phyloP scores from a whole-genome alignment of 2,113 vertebrate genomes.

The Puma concolor region DNA sequence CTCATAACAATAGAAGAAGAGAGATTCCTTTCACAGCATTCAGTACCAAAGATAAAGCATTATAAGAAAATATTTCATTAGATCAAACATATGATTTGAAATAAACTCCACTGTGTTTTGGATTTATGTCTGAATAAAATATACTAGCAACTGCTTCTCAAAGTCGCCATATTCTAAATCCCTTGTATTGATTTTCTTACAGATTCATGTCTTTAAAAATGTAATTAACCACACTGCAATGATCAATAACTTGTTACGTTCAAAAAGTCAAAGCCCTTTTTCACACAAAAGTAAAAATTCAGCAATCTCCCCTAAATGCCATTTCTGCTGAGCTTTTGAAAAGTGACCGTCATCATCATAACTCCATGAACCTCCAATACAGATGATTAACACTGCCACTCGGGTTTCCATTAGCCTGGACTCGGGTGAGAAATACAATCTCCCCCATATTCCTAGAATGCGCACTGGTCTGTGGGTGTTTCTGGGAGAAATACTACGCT shows the following conservation, averaged over 20 bases:
- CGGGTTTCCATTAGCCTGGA: background rate
- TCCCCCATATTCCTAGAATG: background rate
- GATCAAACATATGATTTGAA: constrained; percentile 11
- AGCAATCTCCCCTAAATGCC: background rate
- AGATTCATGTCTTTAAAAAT: constrained; percentile 10
- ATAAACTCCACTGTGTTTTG: background rate
- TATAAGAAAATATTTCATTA: background rate
- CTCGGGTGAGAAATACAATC: background rate
- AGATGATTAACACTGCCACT: background rate
- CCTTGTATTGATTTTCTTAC: background rate
- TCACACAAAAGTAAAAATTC: background rate
- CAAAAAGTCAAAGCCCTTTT: background rate
- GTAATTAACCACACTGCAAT: background rate
- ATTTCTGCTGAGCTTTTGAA: background rate
- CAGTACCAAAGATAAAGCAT: background rate
- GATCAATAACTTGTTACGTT: background rate
- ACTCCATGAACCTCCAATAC: background rate
- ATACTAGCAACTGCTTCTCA: background rate
- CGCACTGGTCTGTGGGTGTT: background rate
- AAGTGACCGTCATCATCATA: background rate
- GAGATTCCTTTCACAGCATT: background rate
- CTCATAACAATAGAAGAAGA: background rate
- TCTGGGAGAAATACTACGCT: background rate
- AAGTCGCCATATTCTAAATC: background rate
- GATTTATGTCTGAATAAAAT: constrained; percentile 21